Conservation (phyloP, 1,140 invertebrate species). For the Teleopsis dalmanni region DNA sequence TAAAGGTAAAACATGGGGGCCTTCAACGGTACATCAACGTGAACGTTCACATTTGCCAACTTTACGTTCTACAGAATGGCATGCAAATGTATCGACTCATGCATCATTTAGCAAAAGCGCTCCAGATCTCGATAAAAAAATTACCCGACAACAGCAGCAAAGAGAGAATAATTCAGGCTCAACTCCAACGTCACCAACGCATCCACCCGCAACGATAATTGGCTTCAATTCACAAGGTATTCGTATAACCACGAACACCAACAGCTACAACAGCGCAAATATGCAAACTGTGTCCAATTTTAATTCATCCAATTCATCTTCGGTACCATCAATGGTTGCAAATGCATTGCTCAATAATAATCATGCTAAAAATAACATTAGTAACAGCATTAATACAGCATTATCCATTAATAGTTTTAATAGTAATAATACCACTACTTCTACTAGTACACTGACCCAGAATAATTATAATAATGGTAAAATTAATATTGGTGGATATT, state of each 20-base stretch:
- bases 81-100: conserved; percentile 39
- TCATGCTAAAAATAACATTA: too few species aligned
- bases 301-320: conserved; percentile 3
- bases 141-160: conserved; percentile 16
- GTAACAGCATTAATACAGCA: conserved; percentile 6
- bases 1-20: conserved; percentile 97
- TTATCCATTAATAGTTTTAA: not conserved
- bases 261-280: conserved; percentile 5
- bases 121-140: conserved; percentile 72
- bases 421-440: conserved; percentile 6
- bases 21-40: conserved; percentile 79
- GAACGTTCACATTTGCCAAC: conserved; percentile 66
- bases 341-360: conserved; percentile 7
- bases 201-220: not conserved
- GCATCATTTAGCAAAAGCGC: conserved; percentile 54
- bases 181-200: conserved; percentile 16
- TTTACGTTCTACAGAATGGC: conserved; percentile 39
- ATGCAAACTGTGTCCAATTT: conserved; percentile 7
- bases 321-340: conserved; percentile 4
- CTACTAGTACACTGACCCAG: conserved; percentile 12
- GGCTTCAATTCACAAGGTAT: conserved; percentile 12
- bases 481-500: conserved; percentile 14
- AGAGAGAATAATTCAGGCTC: conserved; percentile 15
- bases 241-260: conserved; percentile 11
- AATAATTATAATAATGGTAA: conserved; percentile 12